Conservation (phyloP, 2,797 vertebrate genomes). For the Phrynocephalus vlangalii region DNA sequence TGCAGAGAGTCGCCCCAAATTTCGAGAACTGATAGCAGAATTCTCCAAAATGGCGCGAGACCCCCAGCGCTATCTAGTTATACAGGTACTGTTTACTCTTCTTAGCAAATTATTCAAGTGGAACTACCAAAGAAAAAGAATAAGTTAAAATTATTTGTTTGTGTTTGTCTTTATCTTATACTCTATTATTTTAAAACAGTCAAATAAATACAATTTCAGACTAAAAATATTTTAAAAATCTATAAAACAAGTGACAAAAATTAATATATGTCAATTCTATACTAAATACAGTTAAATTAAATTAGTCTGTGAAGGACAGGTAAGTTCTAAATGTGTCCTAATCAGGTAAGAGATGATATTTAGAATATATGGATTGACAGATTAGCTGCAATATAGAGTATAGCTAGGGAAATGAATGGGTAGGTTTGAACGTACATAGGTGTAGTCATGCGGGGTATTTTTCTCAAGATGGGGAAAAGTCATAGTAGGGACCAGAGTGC, state of each 20-base stretch:
- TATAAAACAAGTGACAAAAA: neutral
- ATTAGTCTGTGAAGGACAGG: too few species aligned
- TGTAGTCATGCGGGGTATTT: too few species aligned
- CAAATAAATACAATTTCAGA: neutral
- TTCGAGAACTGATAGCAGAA: constrained; percentile 88
- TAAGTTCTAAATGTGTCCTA: too few species aligned
- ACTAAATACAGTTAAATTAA: neutral
- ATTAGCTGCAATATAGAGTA: too few species aligned
- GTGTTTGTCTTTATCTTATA: neutral
- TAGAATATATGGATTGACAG: too few species aligned
- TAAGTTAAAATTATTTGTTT: neutral
- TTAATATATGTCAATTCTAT: neutral
- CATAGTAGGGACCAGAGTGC: too few species aligned
- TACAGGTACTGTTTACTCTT: constrained; percentile 83
- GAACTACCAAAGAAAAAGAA: too few species aligned
- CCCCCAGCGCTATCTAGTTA: constrained; percentile 91
- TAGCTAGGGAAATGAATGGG: too few species aligned
- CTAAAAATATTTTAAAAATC: neutral
- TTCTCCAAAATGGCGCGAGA: constrained; percentile 95
- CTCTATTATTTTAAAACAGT: neutral
- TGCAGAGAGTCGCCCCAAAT: constrained; percentile 90
- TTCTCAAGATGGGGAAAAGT: too few species aligned
- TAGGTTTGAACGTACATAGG: too few species aligned
- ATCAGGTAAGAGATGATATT: too few species aligned
- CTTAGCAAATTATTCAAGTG: neutral